Evolutionary conservation across 2,797 vertebrate species (phyloP), one percentile per base, ranked within the genome.

Genomic region (Poecile montanus): DNA sequence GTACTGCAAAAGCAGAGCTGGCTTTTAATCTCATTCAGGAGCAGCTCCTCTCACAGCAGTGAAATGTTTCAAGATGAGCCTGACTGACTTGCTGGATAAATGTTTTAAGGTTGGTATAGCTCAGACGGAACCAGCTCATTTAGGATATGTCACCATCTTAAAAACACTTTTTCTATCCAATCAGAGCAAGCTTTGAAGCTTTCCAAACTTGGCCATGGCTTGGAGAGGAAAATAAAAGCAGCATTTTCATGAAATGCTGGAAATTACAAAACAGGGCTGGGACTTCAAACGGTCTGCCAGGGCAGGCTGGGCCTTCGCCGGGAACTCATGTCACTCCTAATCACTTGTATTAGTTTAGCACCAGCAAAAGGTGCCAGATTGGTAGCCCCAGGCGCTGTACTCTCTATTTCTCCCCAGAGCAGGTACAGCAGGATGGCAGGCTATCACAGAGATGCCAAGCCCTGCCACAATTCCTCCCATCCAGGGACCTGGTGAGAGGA

Each of bases 11-110:
- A 96, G 92, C 61, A 85, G 63, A 91, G 89, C 70, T 81, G 75
- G 78, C 72, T 94, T 95, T 79, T 90, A 91, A 88, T 72, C 40
- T 94, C 42, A 29, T 62, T 71, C 91, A 93, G 71, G 65, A 96
- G 88, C 85, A 96, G 91, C 82, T 96, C 94, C 81, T 89, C 96
- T 96, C 89, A 88, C 81, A 95, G 92, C 77, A 94, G 79, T 93
- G 88, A 96, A 94, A 95, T 32, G 53, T 81, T 97, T 96, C 91
- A 94, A 89, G 51, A 74, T 25, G 65, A 95, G 73, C 53, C 86
- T 53, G 61, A 91, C 78, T 85, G 51, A 87, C 72, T 91, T 79
- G 51, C 85, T 65, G 61, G 68, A 93, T 77, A 96, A 95, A 88
- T 38, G 11, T 67, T 86, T 57, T 89, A 38, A 96, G 91, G 84